Conservation (phyloP, 2,888 invertebrate species). For the Eurois occulta region DNA sequence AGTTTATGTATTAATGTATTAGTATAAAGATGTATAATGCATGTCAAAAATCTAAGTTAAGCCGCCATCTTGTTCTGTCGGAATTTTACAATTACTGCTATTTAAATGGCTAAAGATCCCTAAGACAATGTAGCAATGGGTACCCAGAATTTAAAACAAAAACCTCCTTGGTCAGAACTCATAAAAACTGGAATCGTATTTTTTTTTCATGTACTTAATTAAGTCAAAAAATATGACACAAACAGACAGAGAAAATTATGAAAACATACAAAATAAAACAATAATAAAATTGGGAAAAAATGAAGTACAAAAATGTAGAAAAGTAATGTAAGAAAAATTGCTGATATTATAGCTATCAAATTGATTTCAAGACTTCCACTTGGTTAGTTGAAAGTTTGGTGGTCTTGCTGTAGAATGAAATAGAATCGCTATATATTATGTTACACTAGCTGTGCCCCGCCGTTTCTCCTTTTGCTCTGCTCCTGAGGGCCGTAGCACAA, state of each 20-base stretch:
- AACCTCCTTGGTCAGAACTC: conserved; percentile 2
- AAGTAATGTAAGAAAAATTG: neutral
- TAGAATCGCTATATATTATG: neutral
- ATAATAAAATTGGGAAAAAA: conserved; percentile 9
- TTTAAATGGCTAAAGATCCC: neutral
- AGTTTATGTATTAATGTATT: too few relatives aligned
- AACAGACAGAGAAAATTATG: neutral
- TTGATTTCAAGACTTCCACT: neutral
- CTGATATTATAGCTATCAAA: neutral
- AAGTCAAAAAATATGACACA: conserved; percentile 28
- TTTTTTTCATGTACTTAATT: neutral
- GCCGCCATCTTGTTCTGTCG: neutral
- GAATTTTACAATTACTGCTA: neutral
- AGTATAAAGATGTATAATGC: too few relatives aligned
- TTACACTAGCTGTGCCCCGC: neutral
- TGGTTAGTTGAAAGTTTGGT: neutral
- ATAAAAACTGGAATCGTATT: neutral
- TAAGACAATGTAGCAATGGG: neutral
- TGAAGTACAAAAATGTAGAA: neutral
- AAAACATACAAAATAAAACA: conserved; percentile 11
- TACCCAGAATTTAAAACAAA: neutral
- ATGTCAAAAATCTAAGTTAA: too few relatives aligned
- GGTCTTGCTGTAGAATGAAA: neutral
- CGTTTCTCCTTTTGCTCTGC: neutral
- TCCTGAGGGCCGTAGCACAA: neutral